A percentile compares a stretch with the other conserved stretches of the same genome.
These are phyloP conservation scores for Acrobasis repandana DNA, from an alignment of 2,888 invertebrate genomes.

Conservation along the genomic window DNA sequence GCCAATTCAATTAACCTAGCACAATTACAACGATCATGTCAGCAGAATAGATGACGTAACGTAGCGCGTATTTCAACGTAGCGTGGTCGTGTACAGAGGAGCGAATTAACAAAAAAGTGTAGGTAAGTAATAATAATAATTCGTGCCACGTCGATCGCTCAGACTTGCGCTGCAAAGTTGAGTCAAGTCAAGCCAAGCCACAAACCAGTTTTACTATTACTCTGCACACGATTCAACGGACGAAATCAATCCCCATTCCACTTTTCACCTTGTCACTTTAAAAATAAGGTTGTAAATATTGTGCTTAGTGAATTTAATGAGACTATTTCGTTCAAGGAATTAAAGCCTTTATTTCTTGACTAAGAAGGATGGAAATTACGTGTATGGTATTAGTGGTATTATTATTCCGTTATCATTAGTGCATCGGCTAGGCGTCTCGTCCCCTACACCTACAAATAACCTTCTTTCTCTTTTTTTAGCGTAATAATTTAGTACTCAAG, in stretches of 20 bases:
- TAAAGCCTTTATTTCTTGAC: neutral
- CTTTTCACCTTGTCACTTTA: neutral
- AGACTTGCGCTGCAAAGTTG: neutral
- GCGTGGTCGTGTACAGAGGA: neutral
- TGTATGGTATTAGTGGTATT: constrained; percentile 2
- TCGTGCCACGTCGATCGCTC: neutral
- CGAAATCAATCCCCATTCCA: neutral
- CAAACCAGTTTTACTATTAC: constrained; percentile 9
- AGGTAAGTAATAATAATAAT: constrained; percentile 11
- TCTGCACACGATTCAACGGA: neutral
- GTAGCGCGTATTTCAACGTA: too few relatives aligned
- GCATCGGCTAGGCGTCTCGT: neutral
- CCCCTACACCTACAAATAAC: neutral
- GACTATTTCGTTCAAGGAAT: neutral
- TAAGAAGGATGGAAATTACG: neutral
- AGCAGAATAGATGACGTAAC: neutral
- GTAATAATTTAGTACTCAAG: constrained; percentile 4
- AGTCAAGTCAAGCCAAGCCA: neutral
- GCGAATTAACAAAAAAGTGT: neutral
- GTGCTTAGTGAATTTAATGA: neutral
- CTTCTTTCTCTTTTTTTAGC: neutral
- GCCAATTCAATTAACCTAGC: neutral
- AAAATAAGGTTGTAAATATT: neutral
- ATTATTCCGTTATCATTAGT: constrained; percentile 9
- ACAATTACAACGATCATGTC: neutral